A percentile compares a stretch with the other conserved stretches of the same genome.
Conservation (phyloP, 2,113 vertebrate species). For the Mugil cephalus region DNA sequence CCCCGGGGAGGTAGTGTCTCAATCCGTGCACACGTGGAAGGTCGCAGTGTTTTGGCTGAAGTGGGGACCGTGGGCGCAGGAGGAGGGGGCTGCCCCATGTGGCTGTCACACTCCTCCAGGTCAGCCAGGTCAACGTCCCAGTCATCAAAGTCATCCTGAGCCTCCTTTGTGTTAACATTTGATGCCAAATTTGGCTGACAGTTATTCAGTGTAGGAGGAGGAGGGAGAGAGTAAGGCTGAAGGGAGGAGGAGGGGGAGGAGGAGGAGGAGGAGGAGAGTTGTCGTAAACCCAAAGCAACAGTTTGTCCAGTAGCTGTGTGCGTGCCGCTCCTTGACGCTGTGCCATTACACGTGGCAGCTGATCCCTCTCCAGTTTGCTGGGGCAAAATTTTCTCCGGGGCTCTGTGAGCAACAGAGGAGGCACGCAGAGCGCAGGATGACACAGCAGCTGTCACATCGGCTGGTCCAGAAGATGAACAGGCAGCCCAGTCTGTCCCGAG, state of each 20-base stretch:
- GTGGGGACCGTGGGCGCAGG: background rate
- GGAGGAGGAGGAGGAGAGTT: conserved; percentile 40
- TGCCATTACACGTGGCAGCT: conserved; percentile 22
- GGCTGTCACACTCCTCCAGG: conserved; percentile 77
- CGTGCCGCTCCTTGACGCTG: conserved; percentile 16
- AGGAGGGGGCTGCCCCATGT: conserved; percentile 15
- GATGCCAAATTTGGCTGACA: conserved; percentile 9
- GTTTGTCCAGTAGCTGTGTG: conserved; percentile 47
- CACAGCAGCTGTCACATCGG: conserved; percentile 52
- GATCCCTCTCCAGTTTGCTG: conserved; percentile 38
- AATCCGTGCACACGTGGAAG: conserved; percentile 12
- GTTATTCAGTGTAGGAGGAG: background rate
- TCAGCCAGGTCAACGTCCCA: conserved; percentile 85
- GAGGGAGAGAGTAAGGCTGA: background rate
- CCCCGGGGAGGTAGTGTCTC: background rate
- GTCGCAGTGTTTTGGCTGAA: conserved; percentile 65
- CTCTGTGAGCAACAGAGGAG: conserved; percentile 39
- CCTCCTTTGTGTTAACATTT: background rate
- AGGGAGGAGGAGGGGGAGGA: conserved; percentile 19
- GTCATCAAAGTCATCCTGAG: conserved; percentile 84
- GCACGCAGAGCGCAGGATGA: conserved; percentile 49
- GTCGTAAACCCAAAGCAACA: conserved; percentile 49
- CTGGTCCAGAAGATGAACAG: conserved; percentile 41
- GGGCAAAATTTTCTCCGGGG: conserved; percentile 26
- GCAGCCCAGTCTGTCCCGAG: conserved; percentile 80